A percentile compares a stretch with the other conserved stretches of the same genome.
phyloP scores from a whole-genome alignment of 2,888 invertebrate genomes.

The Drosophila quasianomalipes region DNA sequence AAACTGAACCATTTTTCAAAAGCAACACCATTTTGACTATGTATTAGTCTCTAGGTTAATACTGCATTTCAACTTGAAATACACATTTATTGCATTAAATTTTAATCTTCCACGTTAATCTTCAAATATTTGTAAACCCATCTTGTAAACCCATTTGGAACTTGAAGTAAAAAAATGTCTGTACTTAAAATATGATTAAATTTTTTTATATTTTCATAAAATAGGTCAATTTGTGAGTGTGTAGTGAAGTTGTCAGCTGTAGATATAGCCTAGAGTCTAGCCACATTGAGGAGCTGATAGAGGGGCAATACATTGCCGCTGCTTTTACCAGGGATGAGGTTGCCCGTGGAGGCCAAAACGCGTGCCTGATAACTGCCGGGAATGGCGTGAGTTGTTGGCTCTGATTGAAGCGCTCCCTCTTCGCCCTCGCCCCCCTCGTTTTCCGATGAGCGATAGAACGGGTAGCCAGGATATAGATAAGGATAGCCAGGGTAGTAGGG shows the following conservation, averaged over 20 bases:
- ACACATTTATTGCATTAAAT: neutral
- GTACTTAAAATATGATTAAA: neutral
- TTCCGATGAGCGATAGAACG: slow-evolving; percentile 52
- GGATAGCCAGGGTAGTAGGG: slow-evolving; percentile 35
- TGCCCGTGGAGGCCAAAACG: slow-evolving; percentile 39
- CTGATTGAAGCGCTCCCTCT: slow-evolving; percentile 9
- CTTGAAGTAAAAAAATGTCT: neutral
- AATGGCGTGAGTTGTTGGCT: slow-evolving; percentile 34
- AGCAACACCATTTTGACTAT: neutral
- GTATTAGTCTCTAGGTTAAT: neutral
- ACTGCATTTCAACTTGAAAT: neutral
- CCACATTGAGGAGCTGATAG: slow-evolving; percentile 65
- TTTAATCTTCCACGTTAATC: neutral
- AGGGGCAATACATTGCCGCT: slow-evolving; percentile 48
- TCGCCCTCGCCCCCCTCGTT: slow-evolving; percentile 44
- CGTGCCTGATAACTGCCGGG: slow-evolving; percentile 62
- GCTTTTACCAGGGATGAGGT: slow-evolving; percentile 43
- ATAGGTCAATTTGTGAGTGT: neutral
- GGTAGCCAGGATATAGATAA: slow-evolving; percentile 46
- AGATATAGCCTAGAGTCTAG: slow-evolving; percentile 38
- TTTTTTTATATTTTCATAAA: slow-evolving; percentile 10
- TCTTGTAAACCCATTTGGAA: neutral
- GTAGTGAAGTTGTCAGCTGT: neutral
- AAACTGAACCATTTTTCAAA: neutral
- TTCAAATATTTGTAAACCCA: neutral